Evolutionary conservation across 2,797 vertebrate species (phyloP).

Genomic region (Fistularia commersonii): DNA sequence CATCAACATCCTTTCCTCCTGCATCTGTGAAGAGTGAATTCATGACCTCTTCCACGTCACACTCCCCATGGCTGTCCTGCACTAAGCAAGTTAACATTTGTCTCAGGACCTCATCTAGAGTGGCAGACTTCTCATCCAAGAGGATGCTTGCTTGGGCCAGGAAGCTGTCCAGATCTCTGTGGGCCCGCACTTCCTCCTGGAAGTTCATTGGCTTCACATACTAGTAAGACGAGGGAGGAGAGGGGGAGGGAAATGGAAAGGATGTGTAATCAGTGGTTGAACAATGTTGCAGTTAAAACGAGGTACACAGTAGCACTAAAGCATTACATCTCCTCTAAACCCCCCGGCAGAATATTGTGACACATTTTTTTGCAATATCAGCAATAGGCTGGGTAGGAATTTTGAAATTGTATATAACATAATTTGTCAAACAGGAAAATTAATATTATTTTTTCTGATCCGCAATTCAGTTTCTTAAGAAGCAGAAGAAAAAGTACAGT

Average conservation of each 20-base stretch:
- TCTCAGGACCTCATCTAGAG: slow-evolving; percentile 84
- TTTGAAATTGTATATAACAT: no score
- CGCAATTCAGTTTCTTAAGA: not conserved
- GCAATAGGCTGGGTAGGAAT: no score
- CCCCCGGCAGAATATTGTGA: no score
- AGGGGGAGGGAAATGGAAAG: not conserved
- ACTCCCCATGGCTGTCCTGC: slow-evolving; percentile 74
- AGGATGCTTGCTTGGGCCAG: slow-evolving; percentile 87
- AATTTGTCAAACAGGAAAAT: no score
- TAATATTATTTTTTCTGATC: no score
- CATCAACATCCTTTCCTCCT: slow-evolving; percentile 79
- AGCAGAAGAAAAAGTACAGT: not conserved
- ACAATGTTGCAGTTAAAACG: no score
- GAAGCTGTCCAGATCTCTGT: slow-evolving; percentile 86
- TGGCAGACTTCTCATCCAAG: slow-evolving; percentile 84
- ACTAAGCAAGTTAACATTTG: slow-evolving; percentile 81
- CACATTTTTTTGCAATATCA: no score
- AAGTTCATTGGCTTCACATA: slow-evolving; percentile 95
- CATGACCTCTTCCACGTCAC: slow-evolving; percentile 83
- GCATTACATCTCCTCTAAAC: no score
- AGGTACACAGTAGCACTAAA: no score
- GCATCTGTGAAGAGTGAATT: slow-evolving; percentile 87
- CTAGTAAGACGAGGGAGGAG: slow-evolving; percentile 51
- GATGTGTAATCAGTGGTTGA: no score
- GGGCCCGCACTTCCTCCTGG: slow-evolving; percentile 86